Percentiles rank a stretch among this genome's conserved stretches.
Evolutionary conservation across 2,888 invertebrate species (phyloP).

Genomic region (Lamellibrachia columna): DNA sequence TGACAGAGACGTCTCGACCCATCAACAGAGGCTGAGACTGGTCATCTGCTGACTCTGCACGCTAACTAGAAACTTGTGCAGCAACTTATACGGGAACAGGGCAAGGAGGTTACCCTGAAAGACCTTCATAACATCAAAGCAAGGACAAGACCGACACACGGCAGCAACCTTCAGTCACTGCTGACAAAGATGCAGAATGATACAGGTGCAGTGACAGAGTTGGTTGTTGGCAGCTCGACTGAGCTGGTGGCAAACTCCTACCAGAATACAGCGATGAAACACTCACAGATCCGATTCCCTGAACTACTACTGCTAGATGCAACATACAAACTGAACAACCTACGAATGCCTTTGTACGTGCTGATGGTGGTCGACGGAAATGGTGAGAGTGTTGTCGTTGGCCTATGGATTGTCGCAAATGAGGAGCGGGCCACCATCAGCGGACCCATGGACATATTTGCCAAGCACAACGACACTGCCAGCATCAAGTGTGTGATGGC

Average conservation of each 20-base stretch:
- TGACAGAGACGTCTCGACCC: too few relatives aligned
- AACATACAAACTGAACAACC: constrained; percentile 29
- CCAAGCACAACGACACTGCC: constrained; percentile 24
- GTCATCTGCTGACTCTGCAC: too few relatives aligned
- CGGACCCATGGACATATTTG: constrained; percentile 34
- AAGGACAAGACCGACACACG: too few relatives aligned
- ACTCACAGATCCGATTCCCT: background rate
- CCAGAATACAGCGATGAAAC: background rate
- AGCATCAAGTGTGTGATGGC: constrained; percentile 33
- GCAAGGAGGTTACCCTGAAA: too few relatives aligned
- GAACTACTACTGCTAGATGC: constrained; percentile 26
- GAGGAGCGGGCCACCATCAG: constrained; percentile 34
- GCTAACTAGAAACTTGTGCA: too few relatives aligned
- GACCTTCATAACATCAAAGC: too few relatives aligned
- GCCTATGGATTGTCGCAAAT: constrained; percentile 33
- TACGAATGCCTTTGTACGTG: constrained; percentile 35
- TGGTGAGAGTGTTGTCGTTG: constrained; percentile 39
- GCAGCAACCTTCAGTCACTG: too few relatives aligned
- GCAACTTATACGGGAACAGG: too few relatives aligned
- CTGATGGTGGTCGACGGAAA: constrained; percentile 33
- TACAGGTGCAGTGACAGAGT: too few relatives aligned
- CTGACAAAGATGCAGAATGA: too few relatives aligned
- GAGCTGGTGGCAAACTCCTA: constrained; percentile 4
- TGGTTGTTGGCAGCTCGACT: background rate
- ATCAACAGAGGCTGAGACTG: too few relatives aligned